A percentile compares a stretch with the other conserved stretches of the same genome.
phyloP scores from a whole-genome alignment of 1,140 invertebrate species.

The Melanaphis sacchari region DNA sequence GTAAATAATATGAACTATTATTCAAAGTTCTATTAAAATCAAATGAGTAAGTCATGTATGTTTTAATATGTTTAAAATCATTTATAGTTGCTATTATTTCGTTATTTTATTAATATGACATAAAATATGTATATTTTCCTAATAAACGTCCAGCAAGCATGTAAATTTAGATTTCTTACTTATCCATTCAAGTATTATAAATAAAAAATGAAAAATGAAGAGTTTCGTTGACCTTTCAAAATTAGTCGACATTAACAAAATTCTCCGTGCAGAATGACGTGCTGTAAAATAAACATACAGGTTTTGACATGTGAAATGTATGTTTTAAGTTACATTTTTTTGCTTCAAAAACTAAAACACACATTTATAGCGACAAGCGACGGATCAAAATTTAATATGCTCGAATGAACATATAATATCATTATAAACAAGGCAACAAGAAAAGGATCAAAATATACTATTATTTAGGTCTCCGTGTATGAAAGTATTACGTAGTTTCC shows the following conservation, averaged over 20 bases:
- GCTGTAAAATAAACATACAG: conserved; percentile 29
- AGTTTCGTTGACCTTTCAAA: background rate
- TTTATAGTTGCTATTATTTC: background rate
- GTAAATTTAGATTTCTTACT: background rate
- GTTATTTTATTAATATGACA: background rate
- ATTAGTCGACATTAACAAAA: background rate
- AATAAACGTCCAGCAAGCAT: background rate
- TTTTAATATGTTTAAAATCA: background rate
- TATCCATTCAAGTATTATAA: background rate
- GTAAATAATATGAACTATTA: background rate
- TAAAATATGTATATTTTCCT: background rate
- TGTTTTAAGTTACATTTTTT: background rate
- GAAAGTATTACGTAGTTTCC: background rate
- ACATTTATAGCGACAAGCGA: conserved; percentile 3
- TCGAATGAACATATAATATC: background rate
- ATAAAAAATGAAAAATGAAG: conserved; percentile 31
- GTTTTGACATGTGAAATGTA: conserved; percentile 34
- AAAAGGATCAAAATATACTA: background rate
- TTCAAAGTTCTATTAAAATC: background rate
- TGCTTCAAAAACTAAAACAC: background rate
- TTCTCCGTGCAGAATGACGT: background rate
- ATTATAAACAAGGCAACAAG: background rate
- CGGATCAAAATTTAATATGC: background rate
- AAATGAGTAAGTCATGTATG: background rate
- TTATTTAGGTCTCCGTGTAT: background rate